Conservation (phyloP, 2,888 invertebrate genomes). For the Diplazon laetatorius region DNA sequence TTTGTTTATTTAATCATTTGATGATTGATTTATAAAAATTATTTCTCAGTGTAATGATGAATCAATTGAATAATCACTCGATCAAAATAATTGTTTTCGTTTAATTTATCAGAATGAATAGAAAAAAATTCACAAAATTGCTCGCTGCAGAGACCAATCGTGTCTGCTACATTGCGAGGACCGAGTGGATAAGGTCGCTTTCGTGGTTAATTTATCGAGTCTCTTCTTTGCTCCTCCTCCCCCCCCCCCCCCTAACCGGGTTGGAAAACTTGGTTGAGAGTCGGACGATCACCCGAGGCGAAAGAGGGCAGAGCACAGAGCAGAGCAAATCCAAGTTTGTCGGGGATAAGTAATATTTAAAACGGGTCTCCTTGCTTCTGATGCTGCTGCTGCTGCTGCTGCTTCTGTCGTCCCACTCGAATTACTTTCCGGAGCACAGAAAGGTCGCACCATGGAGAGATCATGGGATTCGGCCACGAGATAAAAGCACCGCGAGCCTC, state of each 20-base stretch:
- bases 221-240: constrained; percentile 17
- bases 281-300: constrained; percentile 68
- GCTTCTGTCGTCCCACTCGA: constrained; percentile 72
- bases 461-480: constrained; percentile 73
- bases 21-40: background rate
- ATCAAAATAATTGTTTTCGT: no score
- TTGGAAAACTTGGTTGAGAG: constrained; percentile 53
- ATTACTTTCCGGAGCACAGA: constrained; percentile 76
- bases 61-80: no score
- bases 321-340: constrained; percentile 71
- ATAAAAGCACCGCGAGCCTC: constrained; percentile 69
- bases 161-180: constrained; percentile 1
- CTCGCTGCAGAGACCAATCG: constrained; percentile 4
- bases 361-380: constrained; percentile 68
- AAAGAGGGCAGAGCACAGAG: constrained; percentile 58
- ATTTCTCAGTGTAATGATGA: no score
- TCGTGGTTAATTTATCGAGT: constrained; percentile 60
- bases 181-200: constrained; percentile 51
- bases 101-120: no score
- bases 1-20: background rate
- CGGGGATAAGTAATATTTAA: constrained; percentile 79
- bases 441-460: constrained; percentile 62
- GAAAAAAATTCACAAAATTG: constrained; percentile 28
- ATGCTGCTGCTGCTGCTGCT: constrained; percentile 66
- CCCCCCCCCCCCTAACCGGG: constrained; percentile 22